Evolutionary conservation across 1,140 invertebrate genomes (phyloP).

Genomic region (Aphidius gifuensis): DNA sequence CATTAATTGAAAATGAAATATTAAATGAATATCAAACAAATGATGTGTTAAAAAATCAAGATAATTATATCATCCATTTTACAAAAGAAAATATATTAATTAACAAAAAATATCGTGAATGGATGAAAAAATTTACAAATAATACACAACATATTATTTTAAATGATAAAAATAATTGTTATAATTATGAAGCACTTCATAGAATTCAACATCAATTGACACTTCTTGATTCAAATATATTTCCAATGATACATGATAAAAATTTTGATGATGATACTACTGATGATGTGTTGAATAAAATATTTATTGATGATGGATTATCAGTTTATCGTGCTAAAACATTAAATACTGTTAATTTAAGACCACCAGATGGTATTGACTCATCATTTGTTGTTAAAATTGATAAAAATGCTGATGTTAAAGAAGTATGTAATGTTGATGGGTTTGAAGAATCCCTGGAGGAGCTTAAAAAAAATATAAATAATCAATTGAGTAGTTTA

Average conservation of each 20-base stretch:
- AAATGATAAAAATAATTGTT: slow-evolving; percentile 66
- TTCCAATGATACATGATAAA: slow-evolving; percentile 65
- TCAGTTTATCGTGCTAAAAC: slow-evolving; percentile 43
- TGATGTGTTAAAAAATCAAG: slow-evolving; percentile 52
- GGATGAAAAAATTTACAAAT: slow-evolving; percentile 71
- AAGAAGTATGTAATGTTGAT: slow-evolving; percentile 63
- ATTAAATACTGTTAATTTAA: slow-evolving; percentile 58
- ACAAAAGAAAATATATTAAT: slow-evolving; percentile 69
- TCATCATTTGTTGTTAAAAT: slow-evolving; percentile 58
- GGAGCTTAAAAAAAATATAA: slow-evolving; percentile 49
- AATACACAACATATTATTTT: slow-evolving; percentile 71
- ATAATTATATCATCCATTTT: slow-evolving; percentile 79
- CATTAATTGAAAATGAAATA: slow-evolving; percentile 55
- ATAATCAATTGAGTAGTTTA: slow-evolving; percentile 30
- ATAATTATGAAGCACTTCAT: slow-evolving; percentile 73
- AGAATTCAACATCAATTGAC: slow-evolving; percentile 77
- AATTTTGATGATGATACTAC: too few relatives aligned
- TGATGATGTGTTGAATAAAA: too few relatives aligned
- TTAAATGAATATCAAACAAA: slow-evolving; percentile 60
- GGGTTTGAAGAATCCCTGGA: slow-evolving; percentile 60
- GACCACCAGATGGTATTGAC: slow-evolving; percentile 62
- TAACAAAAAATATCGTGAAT: slow-evolving; percentile 61
- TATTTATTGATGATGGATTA: slow-evolving; percentile 5
- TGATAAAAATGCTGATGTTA: slow-evolving; percentile 63
- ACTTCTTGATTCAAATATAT: slow-evolving; percentile 69